phyloP scores from a whole-genome alignment of 1,140 invertebrate species.

The Reticulitermes speratus region DNA sequence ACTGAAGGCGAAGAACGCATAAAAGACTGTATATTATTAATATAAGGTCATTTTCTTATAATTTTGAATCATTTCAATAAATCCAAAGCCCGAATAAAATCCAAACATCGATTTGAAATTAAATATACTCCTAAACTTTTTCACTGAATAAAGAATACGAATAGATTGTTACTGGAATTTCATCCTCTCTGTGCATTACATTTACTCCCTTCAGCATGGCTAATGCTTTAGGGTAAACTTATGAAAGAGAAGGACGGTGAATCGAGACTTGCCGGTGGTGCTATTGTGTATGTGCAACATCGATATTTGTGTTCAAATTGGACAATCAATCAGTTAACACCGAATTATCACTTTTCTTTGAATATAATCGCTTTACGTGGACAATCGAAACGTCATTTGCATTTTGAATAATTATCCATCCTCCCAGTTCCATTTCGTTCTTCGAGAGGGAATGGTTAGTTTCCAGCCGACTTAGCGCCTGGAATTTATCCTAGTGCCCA shows the following conservation, averaged over 20 bases:
- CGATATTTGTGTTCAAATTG: neutral
- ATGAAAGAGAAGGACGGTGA: neutral
- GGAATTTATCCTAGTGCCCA: neutral
- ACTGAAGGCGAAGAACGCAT: too few species aligned
- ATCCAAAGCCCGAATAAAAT: too few species aligned
- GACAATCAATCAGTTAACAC: neutral
- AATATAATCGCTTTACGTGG: neutral
- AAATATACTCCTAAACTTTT: too few species aligned
- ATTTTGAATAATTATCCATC: neutral
- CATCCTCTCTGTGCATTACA: too few species aligned
- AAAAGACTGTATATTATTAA: too few species aligned
- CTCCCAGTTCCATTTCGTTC: neutral
- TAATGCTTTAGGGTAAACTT: too few species aligned
- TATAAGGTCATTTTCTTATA: too few species aligned
- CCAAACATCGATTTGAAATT: too few species aligned
- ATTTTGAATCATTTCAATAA: too few species aligned
- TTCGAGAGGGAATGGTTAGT: neutral
- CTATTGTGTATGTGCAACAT: neutral
- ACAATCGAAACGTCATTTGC: constrained; percentile 11
- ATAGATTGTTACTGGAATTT: too few species aligned
- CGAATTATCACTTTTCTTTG: neutral
- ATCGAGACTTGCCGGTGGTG: neutral
- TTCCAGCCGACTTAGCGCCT: neutral
- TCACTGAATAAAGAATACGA: too few species aligned
- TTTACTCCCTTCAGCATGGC: too few species aligned